Evolutionary conservation across 2,113 vertebrate species (phyloP).

Genomic region (Serilophus lunatus): DNA sequence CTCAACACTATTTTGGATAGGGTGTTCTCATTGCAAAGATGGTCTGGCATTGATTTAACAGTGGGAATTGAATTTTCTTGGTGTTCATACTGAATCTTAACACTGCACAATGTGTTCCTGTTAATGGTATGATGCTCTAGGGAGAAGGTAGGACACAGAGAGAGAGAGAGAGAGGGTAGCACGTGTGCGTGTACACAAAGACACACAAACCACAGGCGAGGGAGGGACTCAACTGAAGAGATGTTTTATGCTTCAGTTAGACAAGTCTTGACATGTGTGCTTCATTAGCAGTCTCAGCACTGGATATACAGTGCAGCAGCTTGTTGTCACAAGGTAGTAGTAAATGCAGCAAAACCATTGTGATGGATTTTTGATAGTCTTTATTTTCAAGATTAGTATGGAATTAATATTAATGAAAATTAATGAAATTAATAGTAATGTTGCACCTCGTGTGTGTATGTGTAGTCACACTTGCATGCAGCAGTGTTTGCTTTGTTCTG

Average conservation of each 20-base stretch:
- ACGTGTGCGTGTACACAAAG: neutral
- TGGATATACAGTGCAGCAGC: neutral
- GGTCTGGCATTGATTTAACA: neutral
- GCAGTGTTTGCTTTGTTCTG: neutral
- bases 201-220: neutral
- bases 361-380: neutral
- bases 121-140: slow-evolving; percentile 23
- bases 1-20: neutral
- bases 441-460: fast-evolving
- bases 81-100: neutral
- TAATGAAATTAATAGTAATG: no score
- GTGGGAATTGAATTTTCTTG: slow-evolving; percentile 12
- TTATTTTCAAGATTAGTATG: neutral
- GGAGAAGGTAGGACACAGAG: neutral
- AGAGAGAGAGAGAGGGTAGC: neutral
- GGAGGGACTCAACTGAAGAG: slow-evolving; percentile 18
- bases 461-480: neutral
- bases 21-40: neutral
- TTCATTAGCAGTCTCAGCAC: neutral
- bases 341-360: neutral
- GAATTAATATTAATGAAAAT: no score
- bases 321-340: neutral
- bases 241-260: slow-evolving; percentile 15
- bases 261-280: slow-evolving; percentile 55
- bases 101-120: slow-evolving; percentile 8